Conservation (phyloP, 2,113 vertebrate species). For the Spermophilus dauricus region DNA sequence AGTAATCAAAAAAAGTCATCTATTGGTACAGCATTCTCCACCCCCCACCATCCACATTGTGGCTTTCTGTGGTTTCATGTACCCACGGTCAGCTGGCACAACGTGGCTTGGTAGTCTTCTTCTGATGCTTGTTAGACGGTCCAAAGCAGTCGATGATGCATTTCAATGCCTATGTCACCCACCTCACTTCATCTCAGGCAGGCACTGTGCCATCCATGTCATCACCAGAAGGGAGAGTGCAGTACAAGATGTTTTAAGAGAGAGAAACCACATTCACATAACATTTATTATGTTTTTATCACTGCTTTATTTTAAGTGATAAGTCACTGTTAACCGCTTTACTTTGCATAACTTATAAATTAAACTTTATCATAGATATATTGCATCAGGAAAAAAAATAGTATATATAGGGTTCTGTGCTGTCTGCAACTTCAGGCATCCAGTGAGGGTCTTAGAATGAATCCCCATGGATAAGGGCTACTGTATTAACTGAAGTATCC, state of each 20-base stretch:
- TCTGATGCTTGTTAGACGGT: background rate
- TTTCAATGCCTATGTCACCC: background rate
- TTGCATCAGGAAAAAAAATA: background rate
- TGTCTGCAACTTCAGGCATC: background rate
- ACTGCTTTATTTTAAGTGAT: background rate
- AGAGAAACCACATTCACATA: background rate
- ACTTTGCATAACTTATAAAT: background rate
- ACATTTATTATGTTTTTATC: background rate
- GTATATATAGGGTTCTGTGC: background rate
- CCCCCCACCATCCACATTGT: background rate
- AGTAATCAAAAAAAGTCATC: conserved; percentile 47
- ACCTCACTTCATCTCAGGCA: background rate
- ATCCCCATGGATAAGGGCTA: background rate
- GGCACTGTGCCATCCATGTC: too few species aligned
- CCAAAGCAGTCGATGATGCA: background rate
- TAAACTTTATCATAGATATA: background rate
- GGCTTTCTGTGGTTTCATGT: background rate
- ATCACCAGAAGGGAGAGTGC: background rate
- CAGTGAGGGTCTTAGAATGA: background rate
- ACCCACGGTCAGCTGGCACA: background rate
- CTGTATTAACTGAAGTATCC: background rate
- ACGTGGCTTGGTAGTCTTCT: too few species aligned
- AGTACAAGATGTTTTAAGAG: background rate
- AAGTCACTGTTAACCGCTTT: background rate
- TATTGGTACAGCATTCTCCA: background rate